Evolutionary conservation across 1,140 invertebrate species (phyloP).

Genomic region (Caenorhabditis latens): DNA sequence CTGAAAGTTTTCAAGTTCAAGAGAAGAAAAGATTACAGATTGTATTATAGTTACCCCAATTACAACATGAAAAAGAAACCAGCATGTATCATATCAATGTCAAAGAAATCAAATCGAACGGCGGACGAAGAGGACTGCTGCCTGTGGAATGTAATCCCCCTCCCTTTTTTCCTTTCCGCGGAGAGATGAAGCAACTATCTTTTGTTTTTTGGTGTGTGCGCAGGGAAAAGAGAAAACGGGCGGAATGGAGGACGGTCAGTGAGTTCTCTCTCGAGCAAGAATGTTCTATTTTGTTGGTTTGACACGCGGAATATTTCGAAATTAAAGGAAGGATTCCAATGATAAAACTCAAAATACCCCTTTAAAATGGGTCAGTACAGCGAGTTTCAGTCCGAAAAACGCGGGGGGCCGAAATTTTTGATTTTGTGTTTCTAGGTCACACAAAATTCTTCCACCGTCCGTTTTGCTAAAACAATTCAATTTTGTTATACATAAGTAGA

Average conservation of each 20-base stretch:
- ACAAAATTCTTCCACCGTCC: too few relatives aligned
- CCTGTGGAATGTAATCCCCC: constrained; percentile 29
- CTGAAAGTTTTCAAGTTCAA: neutral
- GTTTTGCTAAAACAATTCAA: too few relatives aligned
- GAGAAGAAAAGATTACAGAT: neutral
- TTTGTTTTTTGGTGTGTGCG: constrained; percentile 10
- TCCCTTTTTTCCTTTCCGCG: neutral
- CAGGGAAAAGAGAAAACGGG: constrained; percentile 33
- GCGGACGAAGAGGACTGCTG: neutral
- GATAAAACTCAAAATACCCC: too few relatives aligned
- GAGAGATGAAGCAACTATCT: constrained; percentile 17
- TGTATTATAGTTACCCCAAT: neutral
- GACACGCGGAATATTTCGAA: constrained; percentile 4
- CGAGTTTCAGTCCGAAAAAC: too few relatives aligned
- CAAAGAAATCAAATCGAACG: neutral
- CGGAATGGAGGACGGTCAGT: constrained; percentile 16
- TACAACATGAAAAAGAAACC: too few relatives aligned
- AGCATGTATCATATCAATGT: constrained; percentile 1
- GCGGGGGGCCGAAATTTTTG: too few relatives aligned
- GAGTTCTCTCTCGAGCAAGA: constrained; percentile 21
- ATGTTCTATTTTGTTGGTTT: constrained; percentile 23
- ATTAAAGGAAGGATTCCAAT: too few relatives aligned
- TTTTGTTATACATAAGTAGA: too few relatives aligned
- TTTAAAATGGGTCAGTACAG: too few relatives aligned
- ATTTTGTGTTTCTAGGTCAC: too few relatives aligned